Evolutionary conservation across 2,888 invertebrate species (phyloP).

Genomic region (Autographa gamma): DNA sequence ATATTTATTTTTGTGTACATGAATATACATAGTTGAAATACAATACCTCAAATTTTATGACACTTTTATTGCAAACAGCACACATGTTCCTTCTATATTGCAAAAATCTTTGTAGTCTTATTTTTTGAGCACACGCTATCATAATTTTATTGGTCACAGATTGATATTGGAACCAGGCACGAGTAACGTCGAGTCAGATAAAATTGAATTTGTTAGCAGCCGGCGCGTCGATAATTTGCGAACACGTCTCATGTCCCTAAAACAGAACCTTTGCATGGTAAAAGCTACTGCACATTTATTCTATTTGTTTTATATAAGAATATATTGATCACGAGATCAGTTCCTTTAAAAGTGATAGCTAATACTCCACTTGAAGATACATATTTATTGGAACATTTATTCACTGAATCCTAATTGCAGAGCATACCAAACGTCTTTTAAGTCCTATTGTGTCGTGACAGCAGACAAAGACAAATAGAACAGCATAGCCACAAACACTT

Average conservation of each 20-base stretch:
- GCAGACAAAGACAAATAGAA: conserved; percentile 52
- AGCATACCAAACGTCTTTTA: conserved; percentile 10
- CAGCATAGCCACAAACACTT: conserved; percentile 61
- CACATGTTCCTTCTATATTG: conserved; percentile 33
- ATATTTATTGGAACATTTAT: conserved; percentile 6
- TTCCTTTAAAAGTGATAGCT: neutral
- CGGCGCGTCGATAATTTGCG: conserved; percentile 63
- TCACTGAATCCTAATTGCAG: conserved; percentile 2
- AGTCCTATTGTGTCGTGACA: conserved; percentile 29
- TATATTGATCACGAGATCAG: neutral
- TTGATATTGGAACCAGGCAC: conserved; percentile 35
- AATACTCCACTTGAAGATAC: neutral
- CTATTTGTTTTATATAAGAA: neutral
- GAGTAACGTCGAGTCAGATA: conserved; percentile 49
- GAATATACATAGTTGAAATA: neutral
- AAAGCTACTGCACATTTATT: conserved; percentile 55
- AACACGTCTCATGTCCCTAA: conserved; percentile 52
- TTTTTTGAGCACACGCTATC: conserved; percentile 22
- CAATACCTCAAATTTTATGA: conserved; percentile 16
- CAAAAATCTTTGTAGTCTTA: conserved; percentile 29
- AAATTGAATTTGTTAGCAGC: conserved; percentile 69
- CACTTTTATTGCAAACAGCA: conserved; percentile 7
- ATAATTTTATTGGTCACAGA: conserved; percentile 33
- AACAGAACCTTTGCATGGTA: conserved; percentile 42
- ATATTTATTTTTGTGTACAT: too few relatives aligned